phyloP scores from a whole-genome alignment of 2,888 invertebrate genomes.

The Ypsolopha scabrella region DNA sequence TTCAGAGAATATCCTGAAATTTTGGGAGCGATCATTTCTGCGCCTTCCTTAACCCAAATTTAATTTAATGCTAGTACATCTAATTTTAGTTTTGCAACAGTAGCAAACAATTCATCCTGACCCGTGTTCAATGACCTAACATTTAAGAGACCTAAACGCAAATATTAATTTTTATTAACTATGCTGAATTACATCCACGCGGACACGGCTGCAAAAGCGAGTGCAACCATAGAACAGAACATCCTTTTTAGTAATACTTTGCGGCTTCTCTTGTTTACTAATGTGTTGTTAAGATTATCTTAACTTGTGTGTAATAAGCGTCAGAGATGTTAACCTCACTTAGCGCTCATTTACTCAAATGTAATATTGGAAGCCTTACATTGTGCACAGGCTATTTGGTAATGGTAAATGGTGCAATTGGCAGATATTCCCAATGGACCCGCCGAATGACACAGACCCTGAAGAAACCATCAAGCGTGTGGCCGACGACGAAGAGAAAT shows the following conservation, averaged over 20 bases:
- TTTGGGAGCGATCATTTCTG: neutral
- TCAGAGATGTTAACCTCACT: too few species aligned
- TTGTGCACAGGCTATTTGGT: neutral
- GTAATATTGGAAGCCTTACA: too few species aligned
- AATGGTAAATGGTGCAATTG: conserved; percentile 1
- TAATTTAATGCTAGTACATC: neutral
- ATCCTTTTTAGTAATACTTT: too few species aligned
- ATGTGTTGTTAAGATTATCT: too few species aligned
- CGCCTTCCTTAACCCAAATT: too few species aligned
- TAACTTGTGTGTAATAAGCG: too few species aligned
- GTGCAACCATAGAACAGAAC: too few species aligned
- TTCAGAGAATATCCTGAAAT: neutral
- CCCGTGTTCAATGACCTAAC: neutral
- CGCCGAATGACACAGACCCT: conserved; percentile 96
- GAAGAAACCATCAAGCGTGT: conserved; percentile 93
- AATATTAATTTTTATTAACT: neutral
- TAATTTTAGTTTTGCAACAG: too few species aligned
- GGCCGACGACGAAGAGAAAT: conserved; percentile 86
- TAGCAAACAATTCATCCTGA: neutral
- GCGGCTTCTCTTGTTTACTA: too few species aligned
- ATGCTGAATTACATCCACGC: too few species aligned
- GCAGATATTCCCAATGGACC: conserved; percentile 88
- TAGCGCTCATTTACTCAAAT: too few species aligned
- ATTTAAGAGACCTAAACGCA: neutral
- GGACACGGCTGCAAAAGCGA: too few species aligned